Conservation (phyloP, 2,113 vertebrate genomes). For the Sturnira hondurensis region DNA sequence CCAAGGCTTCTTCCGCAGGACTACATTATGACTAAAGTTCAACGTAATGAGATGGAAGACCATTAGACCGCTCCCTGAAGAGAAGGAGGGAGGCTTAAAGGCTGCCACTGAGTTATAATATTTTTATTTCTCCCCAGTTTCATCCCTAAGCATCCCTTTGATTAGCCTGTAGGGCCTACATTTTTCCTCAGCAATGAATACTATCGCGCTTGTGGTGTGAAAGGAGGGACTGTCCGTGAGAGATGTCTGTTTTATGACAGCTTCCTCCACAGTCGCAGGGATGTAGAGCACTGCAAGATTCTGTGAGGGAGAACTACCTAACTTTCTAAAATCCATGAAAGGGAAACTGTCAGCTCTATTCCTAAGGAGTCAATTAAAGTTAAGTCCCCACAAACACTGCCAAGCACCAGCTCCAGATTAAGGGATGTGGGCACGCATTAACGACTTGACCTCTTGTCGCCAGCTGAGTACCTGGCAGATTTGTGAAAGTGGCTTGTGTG, state of each 20-base stretch:
- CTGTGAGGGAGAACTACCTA: neutral
- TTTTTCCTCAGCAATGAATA: neutral
- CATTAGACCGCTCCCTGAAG: neutral
- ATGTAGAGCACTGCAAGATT: neutral
- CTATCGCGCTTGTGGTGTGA: neutral
- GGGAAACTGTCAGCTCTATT: conserved; percentile 37
- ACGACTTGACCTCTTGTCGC: conserved; percentile 13
- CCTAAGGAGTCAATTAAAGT: conserved; percentile 46
- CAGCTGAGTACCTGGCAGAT: neutral
- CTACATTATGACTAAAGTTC: neutral
- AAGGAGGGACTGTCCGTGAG: neutral
- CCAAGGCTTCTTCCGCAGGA: neutral
- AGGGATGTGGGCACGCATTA: neutral
- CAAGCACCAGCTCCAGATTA: conserved; percentile 47
- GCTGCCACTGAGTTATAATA: neutral
- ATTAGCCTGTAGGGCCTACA: neutral
- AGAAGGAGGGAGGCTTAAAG: neutral
- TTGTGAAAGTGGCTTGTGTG: neutral
- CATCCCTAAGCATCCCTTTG: neutral
- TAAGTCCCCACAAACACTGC: conserved; percentile 34
- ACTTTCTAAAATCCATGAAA: conserved; percentile 44
- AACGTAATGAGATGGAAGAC: neutral
- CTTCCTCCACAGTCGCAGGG: neutral
- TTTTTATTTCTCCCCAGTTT: neutral
- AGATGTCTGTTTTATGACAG: neutral